Evolutionary conservation across 2,797 vertebrate species (phyloP).

Genomic region (Threskiornis aethiopicus): DNA sequence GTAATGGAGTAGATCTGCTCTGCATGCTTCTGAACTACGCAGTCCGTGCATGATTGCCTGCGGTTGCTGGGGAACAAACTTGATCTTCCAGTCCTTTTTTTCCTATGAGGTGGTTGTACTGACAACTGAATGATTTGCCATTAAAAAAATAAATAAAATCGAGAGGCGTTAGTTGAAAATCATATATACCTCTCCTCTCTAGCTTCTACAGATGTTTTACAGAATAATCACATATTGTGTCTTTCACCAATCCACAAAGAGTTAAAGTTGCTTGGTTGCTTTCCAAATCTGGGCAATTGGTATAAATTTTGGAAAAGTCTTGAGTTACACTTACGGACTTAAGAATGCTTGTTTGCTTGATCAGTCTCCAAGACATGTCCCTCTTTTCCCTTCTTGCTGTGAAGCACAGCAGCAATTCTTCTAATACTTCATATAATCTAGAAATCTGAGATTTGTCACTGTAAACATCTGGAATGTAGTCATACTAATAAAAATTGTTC

Average conservation of each 20-base stretch:
- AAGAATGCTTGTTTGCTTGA: background rate
- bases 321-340: background rate
- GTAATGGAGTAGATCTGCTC: background rate
- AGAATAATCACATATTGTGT: background rate
- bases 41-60: background rate
- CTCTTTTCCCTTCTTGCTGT: background rate
- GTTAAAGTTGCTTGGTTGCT: background rate
- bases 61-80: background rate
- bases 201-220: background rate
- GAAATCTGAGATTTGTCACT: background rate
- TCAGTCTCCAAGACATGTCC: background rate
- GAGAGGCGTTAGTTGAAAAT: background rate
- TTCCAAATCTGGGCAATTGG: background rate
- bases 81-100: background rate
- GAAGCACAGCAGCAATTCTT: background rate
- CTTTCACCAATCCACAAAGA: background rate
- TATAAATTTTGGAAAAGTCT: background rate
- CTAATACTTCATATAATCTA: background rate
- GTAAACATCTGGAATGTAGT: background rate
- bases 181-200: background rate
- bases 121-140: background rate
- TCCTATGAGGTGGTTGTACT: background rate
- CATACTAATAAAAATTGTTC: background rate
- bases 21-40: background rate
- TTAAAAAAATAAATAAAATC: background rate